Evolutionary conservation across 2,888 invertebrate species (phyloP).

Genomic region (Protonemura montana): DNA sequence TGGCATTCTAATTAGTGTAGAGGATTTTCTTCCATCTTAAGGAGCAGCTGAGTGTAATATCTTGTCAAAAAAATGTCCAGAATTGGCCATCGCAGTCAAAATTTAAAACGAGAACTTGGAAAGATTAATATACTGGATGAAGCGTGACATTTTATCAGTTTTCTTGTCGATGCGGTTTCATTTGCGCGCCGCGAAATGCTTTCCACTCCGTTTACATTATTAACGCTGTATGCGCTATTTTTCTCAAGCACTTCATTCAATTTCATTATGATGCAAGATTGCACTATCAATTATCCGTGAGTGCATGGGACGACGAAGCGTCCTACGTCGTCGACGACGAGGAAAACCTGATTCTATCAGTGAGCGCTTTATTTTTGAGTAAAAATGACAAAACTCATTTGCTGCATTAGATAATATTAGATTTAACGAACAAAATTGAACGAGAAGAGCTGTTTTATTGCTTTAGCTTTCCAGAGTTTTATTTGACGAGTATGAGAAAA

Average conservation of each 20-base stretch:
- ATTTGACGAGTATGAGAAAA: neutral
- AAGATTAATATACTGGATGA: neutral
- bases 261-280: neutral
- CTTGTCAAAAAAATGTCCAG: neutral
- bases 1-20: neutral
- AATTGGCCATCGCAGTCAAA: neutral
- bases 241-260: neutral
- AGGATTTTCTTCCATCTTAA: neutral
- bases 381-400: neutral
- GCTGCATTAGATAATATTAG: neutral
- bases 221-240: neutral
- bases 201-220: neutral
- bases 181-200: neutral
- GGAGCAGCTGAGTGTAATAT: neutral
- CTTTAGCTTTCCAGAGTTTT: neutral
- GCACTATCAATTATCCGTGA: neutral
- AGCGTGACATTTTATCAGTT: neutral
- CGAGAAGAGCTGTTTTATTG: neutral
- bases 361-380: neutral
- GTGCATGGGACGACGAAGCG: neutral
- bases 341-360: neutral
- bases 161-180: neutral
- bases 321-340: neutral
- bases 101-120: neutral
- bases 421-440: neutral